Evolutionary conservation across 2,888 invertebrate genomes (phyloP), one percentile per base, ranked within the genome.

Genomic region (Hypolimnas misippus): DNA sequence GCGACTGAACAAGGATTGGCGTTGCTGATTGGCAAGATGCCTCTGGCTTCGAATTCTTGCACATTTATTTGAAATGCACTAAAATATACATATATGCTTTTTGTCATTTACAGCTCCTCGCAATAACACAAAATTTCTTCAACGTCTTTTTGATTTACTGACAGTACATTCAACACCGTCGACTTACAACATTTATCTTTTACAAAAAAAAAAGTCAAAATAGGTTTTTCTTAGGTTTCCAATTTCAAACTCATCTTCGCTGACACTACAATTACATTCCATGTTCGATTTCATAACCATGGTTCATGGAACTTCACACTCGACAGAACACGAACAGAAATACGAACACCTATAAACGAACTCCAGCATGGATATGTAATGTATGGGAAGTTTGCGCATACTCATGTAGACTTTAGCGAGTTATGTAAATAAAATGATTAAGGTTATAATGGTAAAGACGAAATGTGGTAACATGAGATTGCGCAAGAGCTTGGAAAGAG

Each of bases 351-450:
- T 40, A 49, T 70, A 70, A 78, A 78, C 82, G 85, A 86, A 83
- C 84, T 89, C 87, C 89, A 90, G 89, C 89, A 87, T 90, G 89
- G 87, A 88, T 84, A 84, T 78, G 70, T 67, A 68, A 82, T 83
- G 78, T 78, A 80, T 83, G 83, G 82, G 84, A 82, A 79, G 78
- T 87, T 87, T 89, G 89, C 90, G 90, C 89, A 89, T 82, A 85
- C 90, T 92, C 90, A 90, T 92, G 89, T 90, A 87, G 87, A 83
- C 87, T 87, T 87, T 89, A 86, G 84, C 80, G 77, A 74, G 83
- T 57, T 19, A 42, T 51, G 46, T 25, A 25, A 10, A 40, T 50
- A 29, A 44, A 29, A 54, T 29, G 29, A 19, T 29, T 29, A 25
- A 49, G 49, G 49, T 49, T 49, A 12, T 49, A 66, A 62, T 40